A percentile compares a stretch with the other conserved stretches of the same genome.
phyloP scores from a whole-genome alignment of 2,888 invertebrate genomes.

The Drosophila nigricruria region DNA sequence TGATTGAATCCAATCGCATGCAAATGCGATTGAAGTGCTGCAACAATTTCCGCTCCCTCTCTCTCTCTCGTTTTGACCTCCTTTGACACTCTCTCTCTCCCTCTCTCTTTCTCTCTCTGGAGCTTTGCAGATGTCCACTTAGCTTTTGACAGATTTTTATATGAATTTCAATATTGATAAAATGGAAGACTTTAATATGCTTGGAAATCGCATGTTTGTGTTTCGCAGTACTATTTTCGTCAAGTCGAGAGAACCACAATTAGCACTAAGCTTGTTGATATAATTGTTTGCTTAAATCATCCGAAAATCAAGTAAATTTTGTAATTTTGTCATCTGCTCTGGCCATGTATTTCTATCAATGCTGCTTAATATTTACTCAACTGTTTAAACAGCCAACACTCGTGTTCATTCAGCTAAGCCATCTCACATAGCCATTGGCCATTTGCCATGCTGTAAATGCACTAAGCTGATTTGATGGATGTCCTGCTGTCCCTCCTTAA shows the following conservation, averaged over 20 bases:
- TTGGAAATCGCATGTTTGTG: slow-evolving; percentile 51
- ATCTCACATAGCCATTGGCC: slow-evolving; percentile 46
- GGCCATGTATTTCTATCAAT: slow-evolving; percentile 26
- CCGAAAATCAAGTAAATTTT: slow-evolving; percentile 23
- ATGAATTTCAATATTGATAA: slow-evolving; percentile 27
- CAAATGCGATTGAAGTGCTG: slow-evolving; percentile 69
- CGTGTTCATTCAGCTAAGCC: slow-evolving; percentile 17
- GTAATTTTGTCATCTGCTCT: slow-evolving; percentile 1
- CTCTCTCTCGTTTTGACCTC: too few relatives aligned
- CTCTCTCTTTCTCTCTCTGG: background rate
- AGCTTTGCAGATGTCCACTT: slow-evolving; percentile 4
- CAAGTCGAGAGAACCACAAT: slow-evolving; percentile 58
- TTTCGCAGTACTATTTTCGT: slow-evolving; percentile 46
- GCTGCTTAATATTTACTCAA: slow-evolving; percentile 32
- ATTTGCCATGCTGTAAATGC: slow-evolving; percentile 23
- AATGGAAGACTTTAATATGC: slow-evolving; percentile 22
- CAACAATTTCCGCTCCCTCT: background rate
- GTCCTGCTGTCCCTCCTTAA: background rate
- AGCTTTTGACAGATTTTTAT: slow-evolving; percentile 29
- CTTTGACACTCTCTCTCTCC: too few relatives aligned
- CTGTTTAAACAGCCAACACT: slow-evolving; percentile 30
- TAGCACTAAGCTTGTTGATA: slow-evolving; percentile 68
- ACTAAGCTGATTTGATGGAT: slow-evolving; percentile 19
- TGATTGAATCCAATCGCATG: slow-evolving; percentile 65
- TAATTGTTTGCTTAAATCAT: slow-evolving; percentile 63